phyloP scores from a whole-genome alignment of 2,797 vertebrate genomes.

The Rhadinocentrus ornatus region DNA sequence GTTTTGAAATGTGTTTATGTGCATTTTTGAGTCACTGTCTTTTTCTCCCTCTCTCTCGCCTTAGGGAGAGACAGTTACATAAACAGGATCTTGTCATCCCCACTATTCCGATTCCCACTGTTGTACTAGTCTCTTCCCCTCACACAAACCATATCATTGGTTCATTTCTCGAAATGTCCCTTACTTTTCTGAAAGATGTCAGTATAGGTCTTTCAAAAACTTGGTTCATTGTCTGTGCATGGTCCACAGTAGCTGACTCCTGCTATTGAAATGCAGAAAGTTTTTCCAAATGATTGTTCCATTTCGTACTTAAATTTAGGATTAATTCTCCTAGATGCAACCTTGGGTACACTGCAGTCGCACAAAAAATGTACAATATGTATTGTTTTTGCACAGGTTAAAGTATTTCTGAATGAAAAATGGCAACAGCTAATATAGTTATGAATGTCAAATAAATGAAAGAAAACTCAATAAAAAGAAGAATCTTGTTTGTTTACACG shows the following conservation, averaged over 20 bases:
- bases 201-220: neutral
- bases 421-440: too few species aligned
- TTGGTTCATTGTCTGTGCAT: neutral
- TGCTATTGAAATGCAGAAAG: too few species aligned
- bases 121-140: slow-evolving; percentile 50
- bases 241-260: too few species aligned
- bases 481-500: slow-evolving; percentile 3
- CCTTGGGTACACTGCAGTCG: too few species aligned
- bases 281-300: too few species aligned
- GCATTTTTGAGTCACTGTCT: slow-evolving; percentile 51
- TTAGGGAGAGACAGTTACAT: slow-evolving; percentile 78
- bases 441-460: too few species aligned
- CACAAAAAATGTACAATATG: too few species aligned
- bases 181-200: slow-evolving; percentile 1
- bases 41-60: slow-evolving; percentile 59
- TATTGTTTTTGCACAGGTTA: too few species aligned
- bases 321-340: too few species aligned
- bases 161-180: slow-evolving; percentile 2
- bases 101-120: slow-evolving; percentile 56
- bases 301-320: too few species aligned
- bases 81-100: slow-evolving; percentile 77
- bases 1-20: slow-evolving; percentile 63
- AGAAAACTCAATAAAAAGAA: neutral
- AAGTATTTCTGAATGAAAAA: too few species aligned
- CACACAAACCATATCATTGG: neutral